Evolutionary conservation across 2,797 vertebrate species (phyloP).

Genomic region (Pyrrhura leucotis): DNA sequence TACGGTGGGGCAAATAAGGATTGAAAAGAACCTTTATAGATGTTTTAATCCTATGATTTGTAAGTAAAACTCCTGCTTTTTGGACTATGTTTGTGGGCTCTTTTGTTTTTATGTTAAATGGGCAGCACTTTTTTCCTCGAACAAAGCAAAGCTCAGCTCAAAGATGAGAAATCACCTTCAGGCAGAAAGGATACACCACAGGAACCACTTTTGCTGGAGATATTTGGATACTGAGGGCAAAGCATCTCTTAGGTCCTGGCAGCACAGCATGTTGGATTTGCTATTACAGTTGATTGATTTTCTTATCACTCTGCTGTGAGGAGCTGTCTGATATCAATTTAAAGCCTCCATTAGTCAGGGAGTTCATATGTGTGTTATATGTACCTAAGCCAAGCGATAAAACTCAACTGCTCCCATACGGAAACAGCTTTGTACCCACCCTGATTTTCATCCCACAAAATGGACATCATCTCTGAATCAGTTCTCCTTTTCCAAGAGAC

Average conservation of each 20-base stretch:
- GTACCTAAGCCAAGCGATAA: neutral
- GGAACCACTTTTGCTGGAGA: neutral
- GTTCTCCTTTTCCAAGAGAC: neutral
- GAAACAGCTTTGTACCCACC: neutral
- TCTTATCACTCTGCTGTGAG: neutral
- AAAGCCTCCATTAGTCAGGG: neutral
- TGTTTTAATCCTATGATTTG: neutral
- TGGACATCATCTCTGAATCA: neutral
- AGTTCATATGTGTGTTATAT: neutral
- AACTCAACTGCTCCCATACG: neutral
- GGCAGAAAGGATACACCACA: neutral
- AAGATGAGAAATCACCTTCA: neutral
- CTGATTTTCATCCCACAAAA: neutral
- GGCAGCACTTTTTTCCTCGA: neutral
- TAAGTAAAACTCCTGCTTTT: neutral
- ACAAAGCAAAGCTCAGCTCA: neutral
- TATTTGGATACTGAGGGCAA: neutral
- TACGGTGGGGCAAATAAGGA: neutral
- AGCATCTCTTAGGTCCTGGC: neutral
- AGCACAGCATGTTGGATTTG: neutral
- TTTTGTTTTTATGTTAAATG: neutral
- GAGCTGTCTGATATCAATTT: neutral
- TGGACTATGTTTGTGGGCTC: neutral
- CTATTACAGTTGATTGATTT: neutral
- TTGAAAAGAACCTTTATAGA: neutral